Evolutionary conservation across 1,140 invertebrate genomes (phyloP).

Genomic region (Diprion similis): DNA sequence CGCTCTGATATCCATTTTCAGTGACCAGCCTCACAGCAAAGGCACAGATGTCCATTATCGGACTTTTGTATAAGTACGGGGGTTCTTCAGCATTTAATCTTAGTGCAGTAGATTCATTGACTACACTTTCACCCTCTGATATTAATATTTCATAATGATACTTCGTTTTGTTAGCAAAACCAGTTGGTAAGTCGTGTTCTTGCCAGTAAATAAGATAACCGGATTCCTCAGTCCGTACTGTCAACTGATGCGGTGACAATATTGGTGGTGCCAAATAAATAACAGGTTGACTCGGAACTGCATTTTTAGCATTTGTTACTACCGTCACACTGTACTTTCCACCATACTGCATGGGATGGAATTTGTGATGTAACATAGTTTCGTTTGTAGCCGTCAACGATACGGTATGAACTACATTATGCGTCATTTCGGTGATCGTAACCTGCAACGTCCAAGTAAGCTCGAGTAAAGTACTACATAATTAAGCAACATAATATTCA

Average conservation of each 20-base stretch:
- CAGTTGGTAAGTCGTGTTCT: conserved; percentile 42
- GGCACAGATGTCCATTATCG: conserved; percentile 64
- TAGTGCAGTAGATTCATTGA: conserved; percentile 63
- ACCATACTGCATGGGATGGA: conserved; percentile 67
- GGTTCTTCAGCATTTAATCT: conserved; percentile 59
- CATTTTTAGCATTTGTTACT: conserved; percentile 60
- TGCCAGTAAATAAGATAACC: conserved; percentile 72
- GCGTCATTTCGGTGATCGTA: conserved; percentile 62
- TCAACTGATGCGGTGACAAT: conserved; percentile 70
- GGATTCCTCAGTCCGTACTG: conserved; percentile 61
- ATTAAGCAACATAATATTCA: conserved; percentile 19
- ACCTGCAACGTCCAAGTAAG: conserved; percentile 56
- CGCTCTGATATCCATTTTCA: conserved; percentile 69
- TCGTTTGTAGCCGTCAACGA: conserved; percentile 57
- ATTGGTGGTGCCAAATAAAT: conserved; percentile 66
- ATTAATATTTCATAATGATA: conserved; percentile 72
- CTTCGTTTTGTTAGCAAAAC: conserved; percentile 47
- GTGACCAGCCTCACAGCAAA: conserved; percentile 71
- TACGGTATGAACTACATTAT: conserved; percentile 56
- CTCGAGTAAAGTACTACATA: conserved; percentile 26
- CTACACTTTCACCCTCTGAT: conserved; percentile 58
- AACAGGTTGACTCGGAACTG: conserved; percentile 56
- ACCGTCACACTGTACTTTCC: conserved; percentile 70
- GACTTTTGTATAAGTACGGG: conserved; percentile 65
- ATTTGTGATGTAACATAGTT: conserved; percentile 60